Evolutionary conservation across 30 jellyfish, hydroid and myxozoan species (phyloP).

Genomic region (Chrysaora quinquecirrha): DNA sequence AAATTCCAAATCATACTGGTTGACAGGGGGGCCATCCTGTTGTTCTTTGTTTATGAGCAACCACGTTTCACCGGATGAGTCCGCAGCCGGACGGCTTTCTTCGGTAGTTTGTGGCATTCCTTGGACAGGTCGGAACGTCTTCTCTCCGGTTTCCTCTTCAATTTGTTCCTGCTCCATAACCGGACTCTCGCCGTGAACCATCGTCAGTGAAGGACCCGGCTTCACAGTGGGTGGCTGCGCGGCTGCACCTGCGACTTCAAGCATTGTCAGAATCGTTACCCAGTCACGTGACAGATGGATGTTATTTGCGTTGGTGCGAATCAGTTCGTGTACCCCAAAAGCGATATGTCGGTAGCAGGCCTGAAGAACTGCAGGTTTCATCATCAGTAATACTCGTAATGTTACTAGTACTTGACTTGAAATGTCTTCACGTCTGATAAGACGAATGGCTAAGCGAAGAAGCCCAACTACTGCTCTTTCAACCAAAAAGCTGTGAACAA

Average conservation of each 20-base stretch:
- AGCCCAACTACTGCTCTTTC: constrained; percentile 99
- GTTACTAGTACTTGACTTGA: constrained; percentile 91
- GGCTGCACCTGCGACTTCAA: constrained; percentile 99
- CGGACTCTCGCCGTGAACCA: constrained; percentile 88
- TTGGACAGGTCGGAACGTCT: constrained; percentile 61
- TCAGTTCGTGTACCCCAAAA: constrained; percentile 92
- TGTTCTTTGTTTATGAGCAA: constrained; percentile 87
- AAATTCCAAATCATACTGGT: constrained; percentile 84
- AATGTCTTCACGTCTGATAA: constrained; percentile 92
- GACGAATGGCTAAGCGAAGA: constrained; percentile 92
- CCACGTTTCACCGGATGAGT: constrained; percentile 82
- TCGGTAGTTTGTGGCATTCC: constrained; percentile 22
- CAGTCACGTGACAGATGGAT: constrained; percentile 94
- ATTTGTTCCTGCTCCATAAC: constrained; percentile 81
- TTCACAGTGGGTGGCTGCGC: constrained; percentile 93
- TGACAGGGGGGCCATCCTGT: constrained; percentile 74
- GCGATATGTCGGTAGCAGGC: constrained; percentile 91
- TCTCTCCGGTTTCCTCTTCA: constrained; percentile 96
- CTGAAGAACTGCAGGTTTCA: constrained; percentile 91
- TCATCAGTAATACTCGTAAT: constrained; percentile 86
- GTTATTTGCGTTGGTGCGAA: constrained; percentile 92
- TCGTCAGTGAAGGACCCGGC: constrained; percentile 96
- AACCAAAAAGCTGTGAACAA: constrained; percentile 79
- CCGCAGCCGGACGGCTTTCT: too few species aligned
- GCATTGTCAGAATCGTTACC: constrained; percentile 88